Percentiles rank a stretch among this genome's conserved stretches.
Conservation (phyloP, 2,797 vertebrate species). For the Pseudomugil gertrudae region DNA sequence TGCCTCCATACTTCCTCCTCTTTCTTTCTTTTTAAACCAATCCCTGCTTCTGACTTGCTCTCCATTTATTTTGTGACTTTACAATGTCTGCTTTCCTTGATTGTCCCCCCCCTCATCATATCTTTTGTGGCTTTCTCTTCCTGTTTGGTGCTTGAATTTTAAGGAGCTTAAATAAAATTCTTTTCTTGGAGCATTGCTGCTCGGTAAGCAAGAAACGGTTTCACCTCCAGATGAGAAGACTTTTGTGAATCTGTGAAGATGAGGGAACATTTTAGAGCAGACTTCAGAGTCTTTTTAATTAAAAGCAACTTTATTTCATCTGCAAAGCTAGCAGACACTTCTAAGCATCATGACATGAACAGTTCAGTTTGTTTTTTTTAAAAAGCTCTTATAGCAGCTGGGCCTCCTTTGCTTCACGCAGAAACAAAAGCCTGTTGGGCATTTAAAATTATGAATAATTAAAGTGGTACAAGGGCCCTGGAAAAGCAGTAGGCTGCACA, state of each 20-base stretch:
- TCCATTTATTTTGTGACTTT: conserved; percentile 33
- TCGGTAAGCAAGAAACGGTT: conserved; percentile 60
- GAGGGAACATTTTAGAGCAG: conserved; percentile 17
- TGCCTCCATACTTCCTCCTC: conserved; percentile 54
- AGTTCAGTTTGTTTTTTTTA: conserved; percentile 19
- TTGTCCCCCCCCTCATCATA: conserved; percentile 34
- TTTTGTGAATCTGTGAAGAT: conserved; percentile 22
- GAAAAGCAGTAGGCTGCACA: conserved; percentile 50
- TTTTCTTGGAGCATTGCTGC: conserved; percentile 45
- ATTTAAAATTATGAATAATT: conserved; percentile 73
- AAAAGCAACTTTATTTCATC: conserved; percentile 42
- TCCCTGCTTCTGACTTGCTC: conserved; percentile 34
- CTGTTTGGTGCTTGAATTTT: conserved; percentile 43
- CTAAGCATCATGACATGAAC: conserved; percentile 32
- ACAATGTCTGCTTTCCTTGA: conserved; percentile 42
- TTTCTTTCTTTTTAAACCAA: background rate
- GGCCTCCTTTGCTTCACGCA: conserved; percentile 27
- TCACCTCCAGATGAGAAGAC: conserved; percentile 48
- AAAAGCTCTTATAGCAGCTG: conserved; percentile 34
- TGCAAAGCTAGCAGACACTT: conserved; percentile 24
- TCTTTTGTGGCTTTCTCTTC: conserved; percentile 37
- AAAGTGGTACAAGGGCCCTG: conserved; percentile 57
- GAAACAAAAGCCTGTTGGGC: conserved; percentile 56
- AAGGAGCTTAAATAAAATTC: conserved; percentile 66
- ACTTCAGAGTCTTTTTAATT: conserved; percentile 56